Base-by-base conservation (phyloP, 2,797 vertebrate genomes). In the Tenualosa thibaudeaui region DNA sequence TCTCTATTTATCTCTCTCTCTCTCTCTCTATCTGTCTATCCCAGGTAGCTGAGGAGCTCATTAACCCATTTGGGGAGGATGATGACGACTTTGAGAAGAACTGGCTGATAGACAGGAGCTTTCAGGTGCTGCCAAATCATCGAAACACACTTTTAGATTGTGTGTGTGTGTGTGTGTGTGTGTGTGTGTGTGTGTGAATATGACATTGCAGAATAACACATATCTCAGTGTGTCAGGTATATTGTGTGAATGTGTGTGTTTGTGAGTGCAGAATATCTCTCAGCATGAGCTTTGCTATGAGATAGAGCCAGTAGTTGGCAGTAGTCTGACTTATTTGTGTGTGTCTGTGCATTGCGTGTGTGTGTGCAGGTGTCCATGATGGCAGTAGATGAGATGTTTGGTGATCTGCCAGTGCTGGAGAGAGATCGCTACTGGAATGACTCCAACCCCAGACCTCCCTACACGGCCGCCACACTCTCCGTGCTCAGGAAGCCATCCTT, bases 81-180 rank as follows among this genome's bases (percentile, higher is more conserved):
- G 97, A 99, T 0, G 97, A 98, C 0, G 97, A 98, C 89, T 98
- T 98, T 90, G 97, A 98, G 92, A 97, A 96, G 87, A 98, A 99
- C 92, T 97, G 96, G 87, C 91, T 98, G 56, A 98, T 99, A 19
- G 98, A 99, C 90, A 92, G 97, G 82, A 98, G 98, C 90, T 97
- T 98, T 89, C 98, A 98, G 97, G 97, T 96, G 26, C 62, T 68
- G 13, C 85, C 31, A 31, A 31, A 31, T 31, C 31, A 31, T 31
- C 31, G 1, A 0, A 31, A 31, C 31, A 31, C 31, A 31, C 31
- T 31, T 31, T 0, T 31, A 31, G 31, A n/a, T n/a, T 31, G 31
- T 31, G 31, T 31, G 31, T 31, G 31, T 31, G 31, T 31, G 31
- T 31, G 31, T 31, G 31, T 31, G 31, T 97, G 46, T 46, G n/a